These are phyloP conservation scores for Blastomussa wellsi DNA, from an alignment of 92 coral and sea anemone species.

Conservation along the genomic window DNA sequence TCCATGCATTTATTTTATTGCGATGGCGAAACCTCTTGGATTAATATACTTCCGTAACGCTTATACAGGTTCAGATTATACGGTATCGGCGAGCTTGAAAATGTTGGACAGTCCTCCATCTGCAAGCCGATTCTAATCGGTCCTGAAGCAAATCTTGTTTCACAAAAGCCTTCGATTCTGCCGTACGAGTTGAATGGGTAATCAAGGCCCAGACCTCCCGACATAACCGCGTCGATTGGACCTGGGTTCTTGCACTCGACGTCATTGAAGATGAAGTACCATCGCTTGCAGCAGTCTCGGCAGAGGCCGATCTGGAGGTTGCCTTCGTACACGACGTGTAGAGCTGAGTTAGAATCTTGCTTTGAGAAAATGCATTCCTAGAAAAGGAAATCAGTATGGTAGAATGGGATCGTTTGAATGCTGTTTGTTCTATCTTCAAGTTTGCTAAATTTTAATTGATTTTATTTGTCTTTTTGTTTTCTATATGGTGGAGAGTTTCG, in stretches of 20 bases:
- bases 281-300: constrained; percentile 64
- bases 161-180: constrained; percentile 77
- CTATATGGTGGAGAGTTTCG: too few species aligned
- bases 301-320: constrained; percentile 66
- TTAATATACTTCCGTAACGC: constrained; percentile 57
- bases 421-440: too few species aligned
- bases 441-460: too few species aligned
- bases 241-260: constrained; percentile 55
- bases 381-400: neutral
- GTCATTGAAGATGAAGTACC: constrained; percentile 66
- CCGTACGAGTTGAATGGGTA: constrained; percentile 72
- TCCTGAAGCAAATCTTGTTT: constrained; percentile 57
- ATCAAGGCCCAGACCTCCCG: constrained; percentile 70
- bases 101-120: constrained; percentile 61
- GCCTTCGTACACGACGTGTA: constrained; percentile 68
- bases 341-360: constrained; percentile 40
- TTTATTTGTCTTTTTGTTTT: too few species aligned
- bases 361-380: constrained; percentile 63
- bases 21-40: constrained; percentile 63
- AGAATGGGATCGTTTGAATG: neutral
- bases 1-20: constrained; percentile 25
- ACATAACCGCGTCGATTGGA: constrained; percentile 73
- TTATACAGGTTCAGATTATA: constrained; percentile 51
- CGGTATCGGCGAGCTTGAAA: constrained; percentile 48
- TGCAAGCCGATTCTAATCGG: constrained; percentile 61